Evolutionary conservation across 2,888 invertebrate species (phyloP).

Genomic region (Drosophila buzzatii): DNA sequence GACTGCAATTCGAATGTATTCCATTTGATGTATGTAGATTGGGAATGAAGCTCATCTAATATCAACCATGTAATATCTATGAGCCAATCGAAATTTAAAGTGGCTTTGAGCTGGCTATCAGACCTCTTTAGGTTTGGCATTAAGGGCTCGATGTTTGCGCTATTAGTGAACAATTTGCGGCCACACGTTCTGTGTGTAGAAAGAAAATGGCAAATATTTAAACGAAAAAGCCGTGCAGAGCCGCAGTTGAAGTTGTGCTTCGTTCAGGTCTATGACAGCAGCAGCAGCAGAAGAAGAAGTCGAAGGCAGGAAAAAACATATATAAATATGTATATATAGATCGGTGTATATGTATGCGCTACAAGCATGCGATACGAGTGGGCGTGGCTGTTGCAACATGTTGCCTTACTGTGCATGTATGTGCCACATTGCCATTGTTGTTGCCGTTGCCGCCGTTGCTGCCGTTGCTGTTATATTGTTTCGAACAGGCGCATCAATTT

Average conservation of each 20-base stretch:
- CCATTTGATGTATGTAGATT: too few relatives aligned
- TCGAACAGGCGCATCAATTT: conserved; percentile 73
- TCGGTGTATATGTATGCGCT: conserved; percentile 49
- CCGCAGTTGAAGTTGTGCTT: not conserved
- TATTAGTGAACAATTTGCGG: conserved; percentile 63
- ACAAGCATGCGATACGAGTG: conserved; percentile 58
- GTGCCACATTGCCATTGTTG: conserved; percentile 26
- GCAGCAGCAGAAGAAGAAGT: not conserved
- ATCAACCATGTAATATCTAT: too few relatives aligned
- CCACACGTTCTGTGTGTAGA: conserved; percentile 59
- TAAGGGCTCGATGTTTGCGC: conserved; percentile 27
- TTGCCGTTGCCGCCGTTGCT: conserved; percentile 14
- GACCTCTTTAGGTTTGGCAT: not conserved
- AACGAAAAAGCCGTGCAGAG: conserved; percentile 27
- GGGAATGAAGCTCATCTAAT: too few relatives aligned
- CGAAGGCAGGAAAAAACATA: not conserved
- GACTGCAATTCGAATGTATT: too few relatives aligned
- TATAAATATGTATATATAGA: not conserved
- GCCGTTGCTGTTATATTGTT: conserved; percentile 59
- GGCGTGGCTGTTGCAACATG: conserved; percentile 65
- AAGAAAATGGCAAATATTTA: conserved; percentile 73
- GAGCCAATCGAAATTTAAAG: not conserved
- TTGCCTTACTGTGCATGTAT: conserved; percentile 50
- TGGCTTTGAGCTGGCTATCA: not conserved
- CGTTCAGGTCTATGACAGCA: conserved; percentile 62